These are phyloP conservation scores for Pedetes capensis DNA, from an alignment of 2,113 vertebrate genomes.

Conservation along the genomic window DNA sequence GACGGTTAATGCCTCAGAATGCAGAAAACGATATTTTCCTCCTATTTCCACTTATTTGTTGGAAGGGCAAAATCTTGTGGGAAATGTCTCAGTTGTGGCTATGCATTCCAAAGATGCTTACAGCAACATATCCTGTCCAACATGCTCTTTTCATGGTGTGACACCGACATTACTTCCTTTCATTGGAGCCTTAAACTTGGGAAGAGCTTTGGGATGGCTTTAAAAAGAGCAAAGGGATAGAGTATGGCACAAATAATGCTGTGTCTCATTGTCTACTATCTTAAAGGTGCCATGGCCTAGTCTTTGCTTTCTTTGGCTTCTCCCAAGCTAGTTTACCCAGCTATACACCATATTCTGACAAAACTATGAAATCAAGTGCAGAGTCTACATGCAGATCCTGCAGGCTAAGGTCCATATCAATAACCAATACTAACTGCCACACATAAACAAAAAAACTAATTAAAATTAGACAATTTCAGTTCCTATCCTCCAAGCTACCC, in stretches of 20 bases:
- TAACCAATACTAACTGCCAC: background rate
- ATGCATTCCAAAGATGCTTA: background rate
- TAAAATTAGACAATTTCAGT: background rate
- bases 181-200: background rate
- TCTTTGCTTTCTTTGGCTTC: no score
- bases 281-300: fast-evolving
- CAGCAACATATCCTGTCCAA: background rate
- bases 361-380: background rate
- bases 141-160: background rate
- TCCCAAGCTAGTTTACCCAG: background rate
- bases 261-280: no score
- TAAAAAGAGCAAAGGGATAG: background rate
- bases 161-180: background rate
- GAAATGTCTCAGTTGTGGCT: background rate
- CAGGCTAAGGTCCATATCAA: background rate
- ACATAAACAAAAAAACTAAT: no score
- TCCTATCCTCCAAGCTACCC: background rate
- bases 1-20: background rate
- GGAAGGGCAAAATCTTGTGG: background rate
- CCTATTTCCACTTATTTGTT: background rate
- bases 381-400: no score
- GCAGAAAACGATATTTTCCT: background rate
- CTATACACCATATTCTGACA: background rate
- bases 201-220: background rate
- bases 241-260: background rate